Evolutionary conservation across 2,888 invertebrate genomes (phyloP).

Genomic region (Aphodius sticticus): DNA sequence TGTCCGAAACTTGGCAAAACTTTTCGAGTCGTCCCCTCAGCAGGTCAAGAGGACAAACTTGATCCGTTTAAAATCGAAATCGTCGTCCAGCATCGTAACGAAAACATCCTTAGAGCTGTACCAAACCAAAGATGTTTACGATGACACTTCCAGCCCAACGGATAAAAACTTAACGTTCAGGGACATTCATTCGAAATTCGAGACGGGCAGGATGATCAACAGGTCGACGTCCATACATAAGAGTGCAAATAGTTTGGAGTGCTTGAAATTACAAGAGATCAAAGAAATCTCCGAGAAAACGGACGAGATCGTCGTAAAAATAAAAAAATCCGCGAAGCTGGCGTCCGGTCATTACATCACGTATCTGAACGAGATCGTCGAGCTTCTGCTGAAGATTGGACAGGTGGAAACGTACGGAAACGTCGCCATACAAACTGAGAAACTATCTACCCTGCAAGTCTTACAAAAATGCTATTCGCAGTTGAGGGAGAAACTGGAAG

Average conservation of each 20-base stretch:
- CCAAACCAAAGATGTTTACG: neutral
- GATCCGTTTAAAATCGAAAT: slow-evolving; percentile 34
- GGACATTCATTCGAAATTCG: slow-evolving; percentile 31
- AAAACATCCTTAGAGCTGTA: slow-evolving; percentile 22
- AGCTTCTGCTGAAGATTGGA: slow-evolving; percentile 31
- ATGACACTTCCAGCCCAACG: neutral
- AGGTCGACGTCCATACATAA: neutral
- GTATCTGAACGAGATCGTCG: slow-evolving; percentile 27
- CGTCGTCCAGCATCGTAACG: slow-evolving; percentile 18
- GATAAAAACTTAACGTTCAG: slow-evolving; percentile 30
- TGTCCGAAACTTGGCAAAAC: slow-evolving; percentile 34
- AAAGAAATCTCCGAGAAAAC: slow-evolving; percentile 24
- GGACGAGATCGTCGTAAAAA: slow-evolving; percentile 17
- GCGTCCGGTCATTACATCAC: neutral
- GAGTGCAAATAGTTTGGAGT: slow-evolving; percentile 30
- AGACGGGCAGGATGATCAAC: slow-evolving; percentile 16
- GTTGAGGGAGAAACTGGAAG: slow-evolving; percentile 25
- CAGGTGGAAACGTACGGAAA: slow-evolving; percentile 28
- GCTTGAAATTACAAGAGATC: slow-evolving; percentile 31
- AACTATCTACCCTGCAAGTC: slow-evolving; percentile 26
- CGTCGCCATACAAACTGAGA: slow-evolving; percentile 30
- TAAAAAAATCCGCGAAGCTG: slow-evolving; percentile 7
- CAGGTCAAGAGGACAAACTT: neutral
- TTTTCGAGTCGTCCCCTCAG: slow-evolving; percentile 29
- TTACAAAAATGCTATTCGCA: slow-evolving; percentile 32